Base-by-base conservation (phyloP, 2,797 vertebrate species). In the Pogonophryne albipinna region DNA sequence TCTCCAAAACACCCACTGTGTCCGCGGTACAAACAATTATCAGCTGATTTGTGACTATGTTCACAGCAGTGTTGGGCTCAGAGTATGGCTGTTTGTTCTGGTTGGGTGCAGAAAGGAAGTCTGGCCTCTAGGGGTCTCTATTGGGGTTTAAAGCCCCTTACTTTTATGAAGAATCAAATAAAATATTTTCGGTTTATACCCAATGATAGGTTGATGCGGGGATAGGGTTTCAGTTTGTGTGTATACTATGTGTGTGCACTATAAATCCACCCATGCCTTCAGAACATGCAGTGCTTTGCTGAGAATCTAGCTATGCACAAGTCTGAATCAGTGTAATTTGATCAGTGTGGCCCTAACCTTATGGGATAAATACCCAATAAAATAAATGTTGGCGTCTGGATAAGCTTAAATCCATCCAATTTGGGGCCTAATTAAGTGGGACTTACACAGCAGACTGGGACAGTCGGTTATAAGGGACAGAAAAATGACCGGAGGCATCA, bases 381-480 rank as follows among this genome's bases (percentile, higher is more conserved):
- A 90, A 87, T 84, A 85, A 75, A 85, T 92, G 90, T 89, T 92
- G 87, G 83, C 49, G 19, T 85, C 83, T 85, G 86, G 90, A 92
- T 89, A 74, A 91, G 87, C 57, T 74, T 92, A 92, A 94, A 93
- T 93, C 88, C 89, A 74, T 91, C 87, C 91, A 93, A 93, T 93
- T 92, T 90, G 71, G 76, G 65, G 80, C 78, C 87, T 95, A 93
- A 94, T 94, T 92, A 94, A 92, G 86, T 91, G 78, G 86, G 92
- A 92, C 91, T 93, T 90, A 90, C 75, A 79, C 66, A 78, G 85
- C 86, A 84, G 81, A 69, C 51, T 69, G 89, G 90, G 89, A 88
- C 75, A 74, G 78, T 67, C 66, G 69, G 84, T 83, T 90, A 79
- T 83, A 87, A 83, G 85, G 88, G 89, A 91, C 84, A 76, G 83